Evolutionary conservation across 1,140 invertebrate genomes (phyloP), one percentile per base, ranked within the genome.

Genomic region (Wiebesia pumilae): DNA sequence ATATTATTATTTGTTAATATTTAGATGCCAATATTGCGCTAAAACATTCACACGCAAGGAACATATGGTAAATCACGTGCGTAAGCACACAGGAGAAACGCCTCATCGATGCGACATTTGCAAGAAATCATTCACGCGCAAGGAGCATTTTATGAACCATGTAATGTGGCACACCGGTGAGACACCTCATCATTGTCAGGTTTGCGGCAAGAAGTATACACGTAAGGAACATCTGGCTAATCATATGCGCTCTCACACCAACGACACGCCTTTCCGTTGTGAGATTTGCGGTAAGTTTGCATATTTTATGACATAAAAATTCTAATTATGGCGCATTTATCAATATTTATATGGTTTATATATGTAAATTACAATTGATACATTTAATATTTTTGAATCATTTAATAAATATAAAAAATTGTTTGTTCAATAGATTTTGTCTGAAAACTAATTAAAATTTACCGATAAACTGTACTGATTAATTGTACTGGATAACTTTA

Each of bases 231-330:
- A 97, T 94, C 94, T 96, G 89, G 95, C 95, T 86, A 96, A 96
- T 92, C 96, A 97, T 92, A 96, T 96, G 95, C 94, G 96, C 83
- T 96, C 96, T 67, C 96, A 97, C 91, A 98, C 97, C 86, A 97
- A 97, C 89, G 97, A 98, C 91, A 96, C 96, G 71, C 96, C 96
- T 85, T 96, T 96, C 93, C 95, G 96, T 89, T 97, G 96, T 93
- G 96, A 97, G 92, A 96, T 97, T 92, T 98, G 97, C 93, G 96
- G 96, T 91, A 93, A 95, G 91, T 92, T 73, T 40, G 2, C 16
- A 54, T 54, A 27, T 7, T 47, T 47, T 47, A 47, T 47, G 43
- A 47, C 14, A 47, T 47, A 6, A 47, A 47, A 47, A 14, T 47
- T 47, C 6, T 14, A 47, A 47, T 47, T 47, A 47, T 14, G 43